phyloP scores from a whole-genome alignment of 2,113 vertebrate species.

The Tragulus kanchil region DNA sequence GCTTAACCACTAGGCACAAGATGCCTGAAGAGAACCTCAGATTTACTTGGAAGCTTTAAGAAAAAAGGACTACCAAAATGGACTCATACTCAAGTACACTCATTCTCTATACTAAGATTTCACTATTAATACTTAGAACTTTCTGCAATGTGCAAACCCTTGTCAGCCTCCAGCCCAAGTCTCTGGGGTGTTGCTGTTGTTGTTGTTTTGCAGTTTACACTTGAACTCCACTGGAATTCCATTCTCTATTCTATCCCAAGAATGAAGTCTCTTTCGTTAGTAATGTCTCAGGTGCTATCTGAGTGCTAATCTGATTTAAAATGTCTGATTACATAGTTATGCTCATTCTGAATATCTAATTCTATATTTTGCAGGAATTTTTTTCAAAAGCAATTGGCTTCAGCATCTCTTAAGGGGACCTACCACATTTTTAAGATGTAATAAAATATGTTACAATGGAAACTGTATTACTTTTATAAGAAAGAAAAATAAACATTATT shows the following conservation, averaged over 20 bases:
- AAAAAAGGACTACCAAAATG: not conserved
- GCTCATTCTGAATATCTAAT: not conserved
- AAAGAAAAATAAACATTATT: conserved; percentile 9
- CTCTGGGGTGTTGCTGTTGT: not conserved
- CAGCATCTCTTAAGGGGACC: not conserved
- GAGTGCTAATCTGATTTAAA: conserved; percentile 14
- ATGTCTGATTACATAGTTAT: not conserved
- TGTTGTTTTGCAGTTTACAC: not conserved
- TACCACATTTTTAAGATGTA: conserved; percentile 8
- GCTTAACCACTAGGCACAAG: not conserved
- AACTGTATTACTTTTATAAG: conserved; percentile 23
- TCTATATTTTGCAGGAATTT: conserved; percentile 5
- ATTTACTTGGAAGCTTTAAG: not conserved
- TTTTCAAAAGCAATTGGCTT: conserved; percentile 29
- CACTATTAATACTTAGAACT: not conserved
- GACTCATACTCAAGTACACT: not conserved
- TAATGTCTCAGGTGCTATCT: not conserved
- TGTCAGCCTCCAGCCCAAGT: not conserved
- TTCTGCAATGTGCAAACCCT: not conserved
- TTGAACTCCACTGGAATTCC: not conserved
- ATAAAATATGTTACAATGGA: not conserved
- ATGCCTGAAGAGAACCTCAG: not conserved
- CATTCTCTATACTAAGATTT: not conserved
- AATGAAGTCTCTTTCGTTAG: not conserved
- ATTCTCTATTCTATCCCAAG: not conserved